Evolutionary conservation across 2,888 invertebrate species (phyloP).

Genomic region (Callimorpha dominula): DNA sequence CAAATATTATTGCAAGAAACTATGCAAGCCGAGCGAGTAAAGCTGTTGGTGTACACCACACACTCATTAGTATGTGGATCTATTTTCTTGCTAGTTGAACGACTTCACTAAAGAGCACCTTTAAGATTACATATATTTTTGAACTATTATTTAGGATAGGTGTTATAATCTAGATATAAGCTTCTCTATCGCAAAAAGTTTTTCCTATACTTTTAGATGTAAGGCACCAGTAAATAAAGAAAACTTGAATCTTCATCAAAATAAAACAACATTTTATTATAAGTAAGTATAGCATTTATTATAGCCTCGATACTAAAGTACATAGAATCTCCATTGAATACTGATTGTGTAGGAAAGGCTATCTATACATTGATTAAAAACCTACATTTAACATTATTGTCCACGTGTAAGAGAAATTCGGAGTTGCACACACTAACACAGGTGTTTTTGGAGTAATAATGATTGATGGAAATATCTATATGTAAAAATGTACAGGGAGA

Average conservation of each 20-base stretch:
- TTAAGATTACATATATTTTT: too few species aligned
- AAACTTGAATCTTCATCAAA: slow-evolving; percentile 17
- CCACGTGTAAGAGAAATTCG: slow-evolving; percentile 35
- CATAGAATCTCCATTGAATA: slow-evolving; percentile 74
- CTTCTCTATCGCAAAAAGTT: too few species aligned
- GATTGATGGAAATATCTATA: not conserved
- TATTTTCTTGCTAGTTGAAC: too few species aligned
- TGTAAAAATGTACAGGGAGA: slow-evolving; percentile 36
- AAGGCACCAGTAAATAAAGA: too few species aligned
- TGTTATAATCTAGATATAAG: too few species aligned
- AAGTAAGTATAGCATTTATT: slow-evolving; percentile 70
- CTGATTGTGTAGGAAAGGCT: slow-evolving; percentile 60
- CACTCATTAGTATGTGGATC: too few species aligned
- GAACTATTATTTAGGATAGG: too few species aligned
- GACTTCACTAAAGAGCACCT: too few species aligned
- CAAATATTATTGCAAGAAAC: too few species aligned
- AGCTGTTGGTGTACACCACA: too few species aligned
- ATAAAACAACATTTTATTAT: slow-evolving; percentile 50
- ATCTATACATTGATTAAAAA: slow-evolving; percentile 34
- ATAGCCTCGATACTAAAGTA: slow-evolving; percentile 72
- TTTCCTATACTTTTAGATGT: too few species aligned
- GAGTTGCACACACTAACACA: slow-evolving; percentile 29
- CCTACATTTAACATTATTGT: slow-evolving; percentile 48
- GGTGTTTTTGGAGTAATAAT: not conserved
- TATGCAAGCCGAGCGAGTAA: too few species aligned